Evolutionary conservation across 2,113 vertebrate species (phyloP).

Genomic region (Hylia prasina): DNA sequence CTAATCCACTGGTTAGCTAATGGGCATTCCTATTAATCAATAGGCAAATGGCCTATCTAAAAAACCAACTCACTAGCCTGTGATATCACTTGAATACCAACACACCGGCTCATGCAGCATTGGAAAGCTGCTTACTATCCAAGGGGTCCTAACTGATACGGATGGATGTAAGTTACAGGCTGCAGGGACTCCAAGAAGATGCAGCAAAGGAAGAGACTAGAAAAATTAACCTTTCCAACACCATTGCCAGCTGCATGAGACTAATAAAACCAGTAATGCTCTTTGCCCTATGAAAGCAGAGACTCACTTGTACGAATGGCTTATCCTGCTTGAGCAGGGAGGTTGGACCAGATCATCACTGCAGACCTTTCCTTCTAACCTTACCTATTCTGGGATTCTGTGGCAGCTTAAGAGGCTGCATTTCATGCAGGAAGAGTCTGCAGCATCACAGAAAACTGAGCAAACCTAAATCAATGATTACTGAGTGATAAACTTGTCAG

Average conservation of each 20-base stretch:
- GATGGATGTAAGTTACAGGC: fast-evolving
- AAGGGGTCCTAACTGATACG: not conserved
- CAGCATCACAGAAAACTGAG: not conserved
- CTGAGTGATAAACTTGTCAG: not conserved
- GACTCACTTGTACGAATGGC: not conserved
- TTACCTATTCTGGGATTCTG: not conserved
- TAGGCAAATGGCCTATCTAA: not conserved
- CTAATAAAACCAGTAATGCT: not conserved
- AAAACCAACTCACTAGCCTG: not conserved
- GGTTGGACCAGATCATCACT: not conserved
- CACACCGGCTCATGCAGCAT: not conserved
- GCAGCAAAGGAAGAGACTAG: not conserved
- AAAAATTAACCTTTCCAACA: not conserved
- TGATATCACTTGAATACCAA: not conserved
- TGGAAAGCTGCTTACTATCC: not conserved
- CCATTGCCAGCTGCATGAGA: not conserved
- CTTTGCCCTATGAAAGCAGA: not conserved
- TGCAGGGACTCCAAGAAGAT: not conserved
- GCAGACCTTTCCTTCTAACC: not conserved
- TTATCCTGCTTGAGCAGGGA: not conserved
- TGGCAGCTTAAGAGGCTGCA: not conserved
- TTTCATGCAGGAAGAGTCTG: not conserved
- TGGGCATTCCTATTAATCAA: not conserved
- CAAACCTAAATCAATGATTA: not conserved
- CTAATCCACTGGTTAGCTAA: not conserved